Base-by-base conservation (phyloP, 2,113 vertebrate species). In the Sigmodon hispidus region DNA sequence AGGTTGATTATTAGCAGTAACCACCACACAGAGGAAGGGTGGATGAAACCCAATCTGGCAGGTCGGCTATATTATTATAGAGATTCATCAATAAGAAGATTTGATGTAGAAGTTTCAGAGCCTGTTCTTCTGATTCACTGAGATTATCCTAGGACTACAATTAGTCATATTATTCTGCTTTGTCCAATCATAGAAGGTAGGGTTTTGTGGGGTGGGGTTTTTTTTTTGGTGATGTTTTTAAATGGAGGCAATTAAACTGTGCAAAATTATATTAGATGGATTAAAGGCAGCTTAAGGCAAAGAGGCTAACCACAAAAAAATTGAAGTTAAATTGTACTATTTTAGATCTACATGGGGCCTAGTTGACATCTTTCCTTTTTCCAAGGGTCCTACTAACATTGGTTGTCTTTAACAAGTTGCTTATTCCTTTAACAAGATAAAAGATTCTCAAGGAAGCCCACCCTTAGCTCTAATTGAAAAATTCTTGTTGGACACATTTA, bases 61-160 rank as follows among this genome's bases (percentile, higher is more conserved):
- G 43, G 10, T 75, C 70, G 77, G 29, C 40, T 94, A 24, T 50
- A 43, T 89, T 89, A 55, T 76, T 43, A 75, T 83, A 84, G 16
- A 72, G 59, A 40, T 87, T 73, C 22, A 69, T 94, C 80, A 89
- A 55, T 91, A 80, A 69, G 70, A 79, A 95, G 40, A 87, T 73
- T 91, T 61, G 11, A 1, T 83, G 5, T 55, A 76, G 76, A 80
- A 84, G 40, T 50, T 34, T 79, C 70, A 83, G 40, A 75, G 52
- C 84, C 94, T 70, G 43, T 65, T 95, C 89, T 90, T 69, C 63
- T 40, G 52, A 94, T 89, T 95, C 67, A 22, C 29, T 50, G 29
- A 91, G 70, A 92, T 95, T 87, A 95, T 93, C 16, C 5, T 81
- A 13, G 34, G 70, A 72, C 93, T 97, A 75, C 29, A 59, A 22